Conservation (phyloP, 2,113 vertebrate genomes). For the Mellivora capensis region DNA sequence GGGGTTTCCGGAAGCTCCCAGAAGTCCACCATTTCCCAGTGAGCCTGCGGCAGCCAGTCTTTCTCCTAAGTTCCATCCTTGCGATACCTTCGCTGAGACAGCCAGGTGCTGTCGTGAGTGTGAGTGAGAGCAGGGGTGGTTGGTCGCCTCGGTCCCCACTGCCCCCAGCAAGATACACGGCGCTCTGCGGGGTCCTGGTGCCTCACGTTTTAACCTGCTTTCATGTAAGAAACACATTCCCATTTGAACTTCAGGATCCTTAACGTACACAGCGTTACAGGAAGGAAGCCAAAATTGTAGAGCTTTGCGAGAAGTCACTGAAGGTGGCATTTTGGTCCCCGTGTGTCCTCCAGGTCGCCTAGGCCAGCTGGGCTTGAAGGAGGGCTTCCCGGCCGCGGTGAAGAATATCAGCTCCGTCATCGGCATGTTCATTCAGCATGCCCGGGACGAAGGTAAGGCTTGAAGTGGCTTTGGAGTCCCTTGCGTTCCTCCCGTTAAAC, state of each 20-base stretch:
- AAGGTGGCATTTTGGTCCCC: neutral
- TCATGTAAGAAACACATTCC: neutral
- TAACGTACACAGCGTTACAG: no score
- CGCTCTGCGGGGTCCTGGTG: neutral
- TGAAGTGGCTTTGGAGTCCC: no score
- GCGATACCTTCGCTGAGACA: neutral
- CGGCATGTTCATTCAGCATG: conserved; percentile 89
- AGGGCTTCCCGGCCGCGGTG: conserved; percentile 87
- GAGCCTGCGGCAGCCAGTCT: neutral
- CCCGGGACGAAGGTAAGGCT: conserved; percentile 93
- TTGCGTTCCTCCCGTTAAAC: accelerated
- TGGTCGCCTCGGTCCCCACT: accelerated
- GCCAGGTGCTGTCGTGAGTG: accelerated
- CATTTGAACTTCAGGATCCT: neutral
- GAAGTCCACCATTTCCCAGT: accelerated
- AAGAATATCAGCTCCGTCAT: conserved; percentile 90
- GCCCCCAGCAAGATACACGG: neutral
- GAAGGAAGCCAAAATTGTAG: neutral
- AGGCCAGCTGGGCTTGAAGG: conserved; percentile 92
- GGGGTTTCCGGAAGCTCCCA: neutral
- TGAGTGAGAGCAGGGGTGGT: accelerated
- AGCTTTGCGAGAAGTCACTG: neutral
- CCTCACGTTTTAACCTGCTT: neutral
- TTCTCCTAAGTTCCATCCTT: no score
- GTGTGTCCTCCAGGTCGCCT: conserved; percentile 85